Percentiles rank a stretch among this genome's conserved stretches.
These are phyloP conservation scores for Drosophila suboccidentalis DNA, from an alignment of 2,888 invertebrate genomes.

Conservation along the genomic window DNA sequence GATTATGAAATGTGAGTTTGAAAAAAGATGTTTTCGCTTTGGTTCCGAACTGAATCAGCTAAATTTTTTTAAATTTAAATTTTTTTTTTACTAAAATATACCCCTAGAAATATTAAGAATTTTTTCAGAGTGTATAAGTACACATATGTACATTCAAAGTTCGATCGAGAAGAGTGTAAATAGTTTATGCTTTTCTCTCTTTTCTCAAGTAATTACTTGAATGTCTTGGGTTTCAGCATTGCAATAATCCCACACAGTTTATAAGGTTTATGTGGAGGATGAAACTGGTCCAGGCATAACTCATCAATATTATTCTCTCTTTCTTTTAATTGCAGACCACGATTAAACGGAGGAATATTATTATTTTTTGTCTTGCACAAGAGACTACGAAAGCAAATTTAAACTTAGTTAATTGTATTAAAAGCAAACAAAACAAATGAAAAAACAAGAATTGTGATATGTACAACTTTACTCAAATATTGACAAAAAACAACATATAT, in stretches of 20 bases:
- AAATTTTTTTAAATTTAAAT: no score
- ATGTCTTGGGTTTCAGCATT: slow-evolving; percentile 11
- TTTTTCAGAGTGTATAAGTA: background rate
- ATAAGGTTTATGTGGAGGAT: slow-evolving; percentile 22
- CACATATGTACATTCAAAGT: background rate
- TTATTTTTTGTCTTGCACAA: slow-evolving; percentile 50
- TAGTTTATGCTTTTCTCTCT: slow-evolving; percentile 27
- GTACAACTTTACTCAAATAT: slow-evolving; percentile 82
- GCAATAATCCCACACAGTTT: slow-evolving; percentile 12
- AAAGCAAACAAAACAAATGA: slow-evolving; percentile 26
- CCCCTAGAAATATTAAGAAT: no score
- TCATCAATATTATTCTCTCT: slow-evolving; percentile 2
- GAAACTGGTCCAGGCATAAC: slow-evolving; percentile 19
- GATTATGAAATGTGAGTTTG: no score
- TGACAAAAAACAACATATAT: slow-evolving; percentile 67
- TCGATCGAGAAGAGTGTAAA: slow-evolving; percentile 29
- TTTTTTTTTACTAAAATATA: no score
- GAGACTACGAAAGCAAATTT: slow-evolving; percentile 58
- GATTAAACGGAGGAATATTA: slow-evolving; percentile 50
- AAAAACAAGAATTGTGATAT: slow-evolving; percentile 74
- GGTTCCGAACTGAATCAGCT: no score
- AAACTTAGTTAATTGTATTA: slow-evolving; percentile 61
- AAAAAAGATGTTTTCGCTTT: no score
- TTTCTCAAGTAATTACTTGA: slow-evolving; percentile 11
- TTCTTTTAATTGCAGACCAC: slow-evolving; percentile 60